These are phyloP conservation scores for Telenomus remus DNA, from an alignment of 1,140 invertebrate species.

Conservation along the genomic window DNA sequence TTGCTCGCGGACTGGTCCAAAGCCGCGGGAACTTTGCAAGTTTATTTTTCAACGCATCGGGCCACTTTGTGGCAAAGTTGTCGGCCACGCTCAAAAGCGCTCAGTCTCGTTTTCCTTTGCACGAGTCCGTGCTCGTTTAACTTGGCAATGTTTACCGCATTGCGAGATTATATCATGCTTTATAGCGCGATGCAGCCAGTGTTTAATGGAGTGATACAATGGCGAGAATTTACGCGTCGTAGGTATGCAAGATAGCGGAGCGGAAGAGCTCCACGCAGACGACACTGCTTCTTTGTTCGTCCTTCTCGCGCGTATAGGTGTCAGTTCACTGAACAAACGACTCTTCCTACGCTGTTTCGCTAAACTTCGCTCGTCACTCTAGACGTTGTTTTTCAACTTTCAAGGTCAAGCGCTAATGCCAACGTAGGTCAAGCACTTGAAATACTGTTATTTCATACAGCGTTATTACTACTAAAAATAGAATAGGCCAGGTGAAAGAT, in stretches of 20 bases:
- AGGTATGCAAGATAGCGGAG: slow-evolving; percentile 43
- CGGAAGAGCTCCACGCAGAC: slow-evolving; percentile 6
- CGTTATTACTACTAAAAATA: too few relatives aligned
- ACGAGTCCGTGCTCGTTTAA: too few relatives aligned
- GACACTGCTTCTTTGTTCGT: too few relatives aligned
- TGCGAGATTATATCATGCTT: slow-evolving; percentile 71
- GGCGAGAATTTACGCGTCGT: slow-evolving; percentile 56
- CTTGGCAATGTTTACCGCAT: slow-evolving; percentile 70
- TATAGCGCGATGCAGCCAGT: slow-evolving; percentile 69
- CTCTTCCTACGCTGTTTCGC: slow-evolving; percentile 13
- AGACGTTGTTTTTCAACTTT: too few relatives aligned
- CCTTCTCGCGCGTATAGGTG: slow-evolving; percentile 6
- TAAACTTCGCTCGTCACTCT: slow-evolving; percentile 11
- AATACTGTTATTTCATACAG: too few relatives aligned
- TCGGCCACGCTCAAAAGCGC: too few relatives aligned
- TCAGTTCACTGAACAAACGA: slow-evolving; percentile 38
- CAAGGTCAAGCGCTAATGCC: slow-evolving; percentile 28
- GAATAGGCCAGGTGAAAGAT: too few relatives aligned
- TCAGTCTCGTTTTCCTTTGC: too few relatives aligned
- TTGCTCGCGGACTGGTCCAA: too few relatives aligned
- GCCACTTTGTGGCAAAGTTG: too few relatives aligned
- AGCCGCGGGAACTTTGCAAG: too few relatives aligned
- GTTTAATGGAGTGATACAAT: slow-evolving; percentile 73
- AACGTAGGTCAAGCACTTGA: not conserved
- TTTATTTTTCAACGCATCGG: too few relatives aligned